Evolutionary conservation across 1,140 invertebrate genomes (phyloP), one percentile per base, ranked within the genome.

Genomic region (Leptonema lineaticorne): DNA sequence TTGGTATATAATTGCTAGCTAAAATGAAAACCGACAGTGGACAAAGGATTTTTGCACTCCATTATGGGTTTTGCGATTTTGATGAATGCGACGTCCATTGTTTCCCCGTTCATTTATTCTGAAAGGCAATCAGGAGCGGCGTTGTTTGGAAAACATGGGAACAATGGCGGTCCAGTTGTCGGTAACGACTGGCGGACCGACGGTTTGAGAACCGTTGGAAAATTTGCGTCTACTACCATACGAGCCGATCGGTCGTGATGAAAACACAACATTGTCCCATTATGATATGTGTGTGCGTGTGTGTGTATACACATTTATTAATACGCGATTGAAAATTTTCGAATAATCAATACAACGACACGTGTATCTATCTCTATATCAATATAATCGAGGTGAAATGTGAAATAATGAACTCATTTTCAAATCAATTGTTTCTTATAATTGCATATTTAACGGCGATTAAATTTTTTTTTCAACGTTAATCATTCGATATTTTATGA

Each of bases 111-210:
- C 65, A 63, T 71, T 58, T 68, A 67, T 67, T 63, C 60, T 63
- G 69, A 71, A 71, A 67, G 69, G 65, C 69, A 71, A 71, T 71
- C 69, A 67, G 56, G 33, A 50, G 27, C 50, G 56, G 48, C 33
- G 64, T 64, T 71, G 69, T 71, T 71, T 67, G 46, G 56, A 71
- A 71, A 71, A 71, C 67, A 68, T 67, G 1, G 16, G 9, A 9
- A 71, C 64, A 71, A 68, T 71, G 65, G 16, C 5, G 24, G 30
- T 48, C 63, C 53, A 48, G 48, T 59, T 46, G 63, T 66, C 41
- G 63, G 41, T 27, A 24, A 30, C 22, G 45, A 8, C 26, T 27
- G 46, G 16, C 16, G 45, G 20, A 37, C 24, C 1, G 27, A 20
- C 14, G 18, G 20, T 62, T 62, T 24, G 59, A 7, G 59, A 33